A percentile compares a stretch with the other conserved stretches of the same genome.
Evolutionary conservation across 2,113 vertebrate genomes (phyloP).

Genomic region (Microcebus jonahi): DNA sequence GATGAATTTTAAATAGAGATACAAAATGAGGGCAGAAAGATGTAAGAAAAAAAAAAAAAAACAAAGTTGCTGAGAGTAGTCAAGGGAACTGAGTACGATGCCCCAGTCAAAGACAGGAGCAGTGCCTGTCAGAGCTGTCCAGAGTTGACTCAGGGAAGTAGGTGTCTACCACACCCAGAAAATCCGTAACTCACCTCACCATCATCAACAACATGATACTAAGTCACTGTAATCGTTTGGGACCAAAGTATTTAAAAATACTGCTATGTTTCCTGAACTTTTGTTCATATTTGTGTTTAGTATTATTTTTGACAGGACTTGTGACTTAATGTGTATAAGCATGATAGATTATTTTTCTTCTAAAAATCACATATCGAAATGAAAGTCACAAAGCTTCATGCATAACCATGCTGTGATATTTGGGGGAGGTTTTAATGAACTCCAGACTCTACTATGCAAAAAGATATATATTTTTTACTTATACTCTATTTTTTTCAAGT

Average conservation of each 20-base stretch:
- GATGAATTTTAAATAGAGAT: constrained; percentile 63
- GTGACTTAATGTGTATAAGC: not conserved
- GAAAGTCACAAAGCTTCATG: not conserved
- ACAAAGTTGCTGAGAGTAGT: not conserved
- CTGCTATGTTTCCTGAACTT: not conserved
- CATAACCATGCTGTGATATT: not conserved
- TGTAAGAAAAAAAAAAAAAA: not conserved
- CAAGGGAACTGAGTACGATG: not conserved
- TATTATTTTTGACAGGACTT: not conserved
- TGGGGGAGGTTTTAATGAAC: not conserved
- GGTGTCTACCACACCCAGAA: not conserved
- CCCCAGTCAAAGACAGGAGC: not conserved
- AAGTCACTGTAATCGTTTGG: not conserved
- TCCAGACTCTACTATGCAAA: not conserved
- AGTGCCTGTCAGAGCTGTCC: not conserved
- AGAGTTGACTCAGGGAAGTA: not conserved
- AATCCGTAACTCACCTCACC: not conserved
- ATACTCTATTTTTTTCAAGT: not conserved
- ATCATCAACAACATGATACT: no score
- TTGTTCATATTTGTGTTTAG: not conserved
- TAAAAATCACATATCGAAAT: not conserved
- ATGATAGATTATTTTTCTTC: not conserved
- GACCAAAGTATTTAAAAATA: not conserved
- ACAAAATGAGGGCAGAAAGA: not conserved
- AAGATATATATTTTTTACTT: not conserved